Evolutionary conservation across 2,113 vertebrate genomes (phyloP).

Genomic region (Aramus guarauna): DNA sequence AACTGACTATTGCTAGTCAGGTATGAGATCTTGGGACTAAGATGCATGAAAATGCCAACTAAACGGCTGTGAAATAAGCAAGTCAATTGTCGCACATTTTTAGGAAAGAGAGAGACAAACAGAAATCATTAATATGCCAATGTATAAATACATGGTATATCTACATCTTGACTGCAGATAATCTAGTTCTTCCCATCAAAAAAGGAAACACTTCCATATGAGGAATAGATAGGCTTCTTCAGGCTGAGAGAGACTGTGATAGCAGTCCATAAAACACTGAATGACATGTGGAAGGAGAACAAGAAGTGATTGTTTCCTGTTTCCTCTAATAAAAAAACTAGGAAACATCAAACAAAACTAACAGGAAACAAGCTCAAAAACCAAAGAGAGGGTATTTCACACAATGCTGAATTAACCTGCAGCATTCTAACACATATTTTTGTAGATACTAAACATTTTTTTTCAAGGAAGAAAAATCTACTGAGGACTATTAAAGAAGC

Average conservation of each 20-base stretch:
- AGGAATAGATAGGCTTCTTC: background rate
- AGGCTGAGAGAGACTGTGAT: background rate
- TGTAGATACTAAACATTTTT: background rate
- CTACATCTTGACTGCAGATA: background rate
- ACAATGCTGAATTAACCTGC: background rate
- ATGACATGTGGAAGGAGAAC: background rate
- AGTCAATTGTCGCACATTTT: background rate
- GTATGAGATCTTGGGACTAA: background rate
- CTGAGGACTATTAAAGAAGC: background rate
- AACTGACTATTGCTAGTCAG: background rate
- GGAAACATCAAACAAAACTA: background rate
- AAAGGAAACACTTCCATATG: background rate
- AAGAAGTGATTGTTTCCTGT: background rate
- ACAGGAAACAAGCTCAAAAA: background rate
- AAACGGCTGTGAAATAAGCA: background rate
- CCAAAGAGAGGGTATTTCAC: background rate
- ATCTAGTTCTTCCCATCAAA: background rate
- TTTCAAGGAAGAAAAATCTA: background rate
- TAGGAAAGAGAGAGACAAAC: background rate
- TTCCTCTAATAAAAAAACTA: background rate
- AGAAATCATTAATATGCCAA: background rate
- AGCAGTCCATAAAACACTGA: background rate
- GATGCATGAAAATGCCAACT: background rate
- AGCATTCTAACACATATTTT: background rate
- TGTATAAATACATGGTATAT: background rate